Evolutionary conservation across 1,140 invertebrate genomes (phyloP), one percentile per base, ranked within the genome.

Genomic region (Drosophila kepulauana): DNA sequence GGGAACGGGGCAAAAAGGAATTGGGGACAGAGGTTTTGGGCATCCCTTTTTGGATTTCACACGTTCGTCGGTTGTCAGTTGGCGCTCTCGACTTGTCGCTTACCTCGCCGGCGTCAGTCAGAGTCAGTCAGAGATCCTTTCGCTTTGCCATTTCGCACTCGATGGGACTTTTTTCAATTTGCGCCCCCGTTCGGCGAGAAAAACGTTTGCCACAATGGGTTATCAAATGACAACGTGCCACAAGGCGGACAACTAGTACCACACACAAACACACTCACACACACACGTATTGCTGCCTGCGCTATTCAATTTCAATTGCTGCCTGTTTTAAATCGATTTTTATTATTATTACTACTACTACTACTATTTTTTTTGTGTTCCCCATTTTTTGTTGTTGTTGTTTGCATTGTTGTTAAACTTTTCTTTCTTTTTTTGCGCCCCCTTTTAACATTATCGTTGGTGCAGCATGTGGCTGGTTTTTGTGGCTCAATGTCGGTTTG

Each of bases 241-340:
- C 80, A 75, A 85, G 73, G 74, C 88, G 71, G 48, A 66, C 57
- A 25, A 15, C 57, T 54, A 86, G 52, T 64, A 58, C 65, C 78
- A 81, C 79, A 79, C 65, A 77, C 79, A 79, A 74, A 66, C 43
- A 25, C 20, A 25, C 1, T 2, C 16, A 20, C 16, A 16, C 65
- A 73, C 79, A 82, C 78, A 66, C 48, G 69, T 49, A 43, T 69
- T 61, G 52, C 33, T 51, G 67, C n/a, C 58, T 52, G 73, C 28
- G 80, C 85, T 85, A 88, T 88, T 88, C 84, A 85, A 88, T 89
- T 88, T 82, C 85, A 78, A 84, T 88, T 88, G 85, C 48, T 78
- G 85, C 81, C 84, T 88, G 84, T 89, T 88, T 88, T 87, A 89
- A 88, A 88, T 88, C 84, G 84, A 88, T 88, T 88, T 88, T 88